Evolutionary conservation across 2,113 vertebrate genomes (phyloP).

Genomic region (Bos javanicus): DNA sequence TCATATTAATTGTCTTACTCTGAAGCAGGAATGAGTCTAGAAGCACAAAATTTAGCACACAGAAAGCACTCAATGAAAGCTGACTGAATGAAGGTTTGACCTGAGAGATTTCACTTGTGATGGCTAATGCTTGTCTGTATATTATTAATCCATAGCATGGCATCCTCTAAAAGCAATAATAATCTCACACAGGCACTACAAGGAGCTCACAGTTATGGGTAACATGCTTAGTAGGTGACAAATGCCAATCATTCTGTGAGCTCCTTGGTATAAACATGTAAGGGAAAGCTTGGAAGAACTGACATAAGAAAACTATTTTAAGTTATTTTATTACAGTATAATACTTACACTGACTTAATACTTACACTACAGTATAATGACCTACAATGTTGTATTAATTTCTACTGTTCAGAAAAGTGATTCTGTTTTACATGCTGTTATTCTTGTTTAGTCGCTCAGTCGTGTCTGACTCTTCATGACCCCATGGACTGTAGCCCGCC

Average conservation of each 20-base stretch:
- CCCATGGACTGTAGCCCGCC: not conserved
- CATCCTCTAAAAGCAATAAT: not conserved
- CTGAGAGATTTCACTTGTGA: not conserved
- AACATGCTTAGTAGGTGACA: not conserved
- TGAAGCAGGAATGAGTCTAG: not conserved
- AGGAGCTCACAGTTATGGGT: not conserved
- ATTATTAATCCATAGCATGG: not conserved
- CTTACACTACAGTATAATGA: not conserved
- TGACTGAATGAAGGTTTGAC: not conserved
- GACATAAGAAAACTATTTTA: not conserved
- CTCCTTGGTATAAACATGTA: not conserved
- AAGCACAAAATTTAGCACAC: not conserved
- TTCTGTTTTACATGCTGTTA: not conserved
- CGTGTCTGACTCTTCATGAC: not conserved
- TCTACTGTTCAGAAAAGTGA: not conserved
- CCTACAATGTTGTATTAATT: not conserved
- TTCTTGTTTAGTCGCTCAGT: not conserved
- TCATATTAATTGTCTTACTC: not conserved
- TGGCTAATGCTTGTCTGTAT: not conserved
- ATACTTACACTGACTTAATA: too few relatives aligned
- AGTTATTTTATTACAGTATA: not conserved
- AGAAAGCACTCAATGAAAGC: not conserved
- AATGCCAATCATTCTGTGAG: not conserved
- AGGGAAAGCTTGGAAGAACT: not conserved
- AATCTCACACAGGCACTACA: not conserved